Percentiles rank a stretch among this genome's conserved stretches.
phyloP scores from a whole-genome alignment of 2,113 vertebrate genomes.

The Etheostoma spectabile region DNA sequence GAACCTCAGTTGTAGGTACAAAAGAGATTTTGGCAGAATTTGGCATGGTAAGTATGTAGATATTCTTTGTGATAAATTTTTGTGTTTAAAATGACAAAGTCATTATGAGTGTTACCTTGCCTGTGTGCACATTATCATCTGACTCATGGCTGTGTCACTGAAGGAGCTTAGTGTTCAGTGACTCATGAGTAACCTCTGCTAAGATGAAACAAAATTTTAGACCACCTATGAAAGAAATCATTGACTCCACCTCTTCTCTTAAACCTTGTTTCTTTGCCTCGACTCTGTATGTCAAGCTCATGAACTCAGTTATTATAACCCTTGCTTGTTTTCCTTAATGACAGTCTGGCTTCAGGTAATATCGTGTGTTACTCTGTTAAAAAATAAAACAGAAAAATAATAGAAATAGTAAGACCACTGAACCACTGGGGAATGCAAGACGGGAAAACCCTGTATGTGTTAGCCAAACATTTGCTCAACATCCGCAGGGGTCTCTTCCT shows the following conservation, averaged over 20 bases:
- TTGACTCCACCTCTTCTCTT: conserved; percentile 21
- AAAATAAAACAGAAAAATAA: conserved; percentile 1
- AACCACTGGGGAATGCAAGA: conserved; percentile 39
- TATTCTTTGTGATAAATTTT: conserved; percentile 13
- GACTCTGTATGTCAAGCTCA: neutral
- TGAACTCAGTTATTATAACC: neutral
- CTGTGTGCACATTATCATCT: conserved; percentile 53
- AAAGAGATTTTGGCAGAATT: neutral
- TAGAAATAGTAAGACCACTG: conserved; percentile 10
- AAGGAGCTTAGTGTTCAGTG: conserved; percentile 59
- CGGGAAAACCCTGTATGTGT: conserved; percentile 37
- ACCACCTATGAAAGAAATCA: conserved; percentile 36
- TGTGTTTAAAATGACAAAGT: conserved; percentile 31
- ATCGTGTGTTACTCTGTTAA: neutral
- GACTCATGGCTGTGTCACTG: conserved; percentile 62
- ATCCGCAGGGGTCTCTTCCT: conserved; percentile 48
- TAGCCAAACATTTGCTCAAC: conserved; percentile 60
- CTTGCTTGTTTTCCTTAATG: neutral
- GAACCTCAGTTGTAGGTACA: neutral
- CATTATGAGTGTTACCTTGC: conserved; percentile 43
- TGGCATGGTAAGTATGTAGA: neutral
- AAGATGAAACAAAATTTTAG: conserved; percentile 36
- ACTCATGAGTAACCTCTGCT: conserved; percentile 53
- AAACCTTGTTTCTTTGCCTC: conserved; percentile 5
- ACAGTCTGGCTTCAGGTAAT: neutral